Evolutionary conservation across 2,888 invertebrate genomes (phyloP), one percentile per base, ranked within the genome.

Genomic region (Dysmachus trigonus): DNA sequence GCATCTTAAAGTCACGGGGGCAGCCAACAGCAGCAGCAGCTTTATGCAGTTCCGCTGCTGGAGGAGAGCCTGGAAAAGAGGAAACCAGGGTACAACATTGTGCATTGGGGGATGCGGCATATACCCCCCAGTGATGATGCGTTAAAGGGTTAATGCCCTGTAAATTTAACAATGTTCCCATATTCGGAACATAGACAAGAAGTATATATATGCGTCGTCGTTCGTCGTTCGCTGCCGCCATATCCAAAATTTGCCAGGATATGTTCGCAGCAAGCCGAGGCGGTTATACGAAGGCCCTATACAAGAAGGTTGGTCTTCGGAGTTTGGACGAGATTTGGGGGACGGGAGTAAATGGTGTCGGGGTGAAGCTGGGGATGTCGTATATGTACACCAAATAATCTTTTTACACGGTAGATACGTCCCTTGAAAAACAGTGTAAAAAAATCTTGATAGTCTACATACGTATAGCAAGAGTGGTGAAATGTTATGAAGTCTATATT

Each of bases 141-240:
- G 62, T 82, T 82, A 35, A 35, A 62, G 71, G 82, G 82, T 82
- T 82, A 82, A 82, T 71, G 82, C 71, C 82, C 82, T 82, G 13
- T 62, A 71, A 82, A 51, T 51, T 77, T 53, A 27, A 51, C 51
- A 81, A 22, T 85, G 41, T 73, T 18, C 73, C 47, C 31, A 72
- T 53, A 30, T 30, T 47, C 41, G 51, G 76, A 22, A 35, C 30
- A 41, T 41, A 30, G 73, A 85, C 85, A 74, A 47, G 31, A 74
- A 47, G 31, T 41, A 76, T 85, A 62, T 71, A 15, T 41, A 15
- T n/a, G 53, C 82, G 35, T 72, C 41, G 41, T 74, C 38, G n/a
- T n/a, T 31, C 38, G 38, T 41, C 38, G 38, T 41, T 41, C 3
- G 38, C 38, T 10, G 38, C 38, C 74, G 41, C 53, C 84, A 13